A percentile compares a stretch with the other conserved stretches of the same genome.
Evolutionary conservation across 1,140 invertebrate species (phyloP).

Genomic region (Nylanderia fulva): DNA sequence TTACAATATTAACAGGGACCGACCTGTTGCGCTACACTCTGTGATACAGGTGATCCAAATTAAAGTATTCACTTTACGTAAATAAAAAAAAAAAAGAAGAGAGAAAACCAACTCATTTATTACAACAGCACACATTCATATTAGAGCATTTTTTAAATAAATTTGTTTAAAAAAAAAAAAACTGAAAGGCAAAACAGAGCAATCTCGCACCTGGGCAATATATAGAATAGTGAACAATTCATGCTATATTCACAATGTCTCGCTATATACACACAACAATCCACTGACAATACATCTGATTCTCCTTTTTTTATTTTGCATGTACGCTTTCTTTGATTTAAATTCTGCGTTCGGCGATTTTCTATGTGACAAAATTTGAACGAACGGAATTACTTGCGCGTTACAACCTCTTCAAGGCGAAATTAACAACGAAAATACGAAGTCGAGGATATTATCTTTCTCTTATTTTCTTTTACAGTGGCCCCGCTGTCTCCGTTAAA

Average conservation of each 20-base stretch:
- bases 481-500: slow-evolving; percentile 90
- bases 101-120: slow-evolving; percentile 46
- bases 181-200: slow-evolving; percentile 15
- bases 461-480: slow-evolving; percentile 86
- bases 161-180: slow-evolving; percentile 20
- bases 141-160: slow-evolving; percentile 23
- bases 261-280: slow-evolving; percentile 79
- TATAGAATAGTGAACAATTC: slow-evolving; percentile 73
- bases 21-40: slow-evolving; percentile 46
- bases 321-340: slow-evolving; percentile 73
- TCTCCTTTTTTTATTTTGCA: slow-evolving; percentile 79
- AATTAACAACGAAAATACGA: slow-evolving; percentile 12
- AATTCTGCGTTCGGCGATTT: slow-evolving; percentile 36
- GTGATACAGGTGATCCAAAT: slow-evolving; percentile 54
- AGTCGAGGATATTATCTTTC: slow-evolving; percentile 55
- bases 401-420: slow-evolving; percentile 54
- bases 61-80: slow-evolving; percentile 33
- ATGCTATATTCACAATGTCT: slow-evolving; percentile 72
- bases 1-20: slow-evolving; percentile 46
- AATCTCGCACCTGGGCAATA: slow-evolving; percentile 73
- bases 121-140: slow-evolving; percentile 58
- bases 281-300: slow-evolving; percentile 76
- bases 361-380: slow-evolving; percentile 39
- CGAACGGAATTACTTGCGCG: slow-evolving; percentile 48
- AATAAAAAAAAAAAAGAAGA: slow-evolving; percentile 23